Percentiles rank a stretch among this genome's conserved stretches.
phyloP scores from a whole-genome alignment of 2,113 vertebrate species.

The Reinhardtius hippoglossoides region DNA sequence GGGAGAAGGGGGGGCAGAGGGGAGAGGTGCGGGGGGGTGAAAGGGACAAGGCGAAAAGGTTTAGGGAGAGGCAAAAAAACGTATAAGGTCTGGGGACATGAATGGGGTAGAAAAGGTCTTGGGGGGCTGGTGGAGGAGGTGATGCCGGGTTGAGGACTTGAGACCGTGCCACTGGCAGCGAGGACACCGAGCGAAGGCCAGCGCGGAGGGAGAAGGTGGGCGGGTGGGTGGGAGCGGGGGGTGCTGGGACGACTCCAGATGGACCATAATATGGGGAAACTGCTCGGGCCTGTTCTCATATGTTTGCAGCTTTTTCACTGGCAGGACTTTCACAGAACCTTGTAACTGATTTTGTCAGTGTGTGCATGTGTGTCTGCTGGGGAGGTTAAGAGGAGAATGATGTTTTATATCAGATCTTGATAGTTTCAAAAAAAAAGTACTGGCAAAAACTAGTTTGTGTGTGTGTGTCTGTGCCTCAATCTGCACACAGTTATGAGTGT shows the following conservation, averaged over 20 bases:
- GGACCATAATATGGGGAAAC: slow-evolving; percentile 72
- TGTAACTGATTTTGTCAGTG: slow-evolving; percentile 68
- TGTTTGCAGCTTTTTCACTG: slow-evolving; percentile 70
- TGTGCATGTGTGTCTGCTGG: slow-evolving; percentile 47
- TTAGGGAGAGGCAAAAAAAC: slow-evolving; percentile 48
- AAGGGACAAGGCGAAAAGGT: slow-evolving; percentile 64
- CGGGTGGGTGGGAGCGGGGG: slow-evolving; percentile 11
- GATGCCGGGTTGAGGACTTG: slow-evolving; percentile 63
- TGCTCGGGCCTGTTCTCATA: slow-evolving; percentile 72
- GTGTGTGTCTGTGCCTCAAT: slow-evolving; percentile 19
- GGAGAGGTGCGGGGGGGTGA: slow-evolving; percentile 33
- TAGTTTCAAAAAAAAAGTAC: slow-evolving; percentile 36
- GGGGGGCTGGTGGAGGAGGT: slow-evolving; percentile 34
- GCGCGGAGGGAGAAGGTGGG: slow-evolving; percentile 9
- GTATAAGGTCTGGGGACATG: slow-evolving; percentile 61
- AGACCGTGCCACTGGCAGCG: slow-evolving; percentile 61
- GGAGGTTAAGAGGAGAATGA: slow-evolving; percentile 60
- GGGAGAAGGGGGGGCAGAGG: background rate
- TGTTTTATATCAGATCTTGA: slow-evolving; percentile 53
- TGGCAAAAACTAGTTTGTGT: slow-evolving; percentile 24
- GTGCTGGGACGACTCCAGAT: slow-evolving; percentile 66
- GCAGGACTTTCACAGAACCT: slow-evolving; percentile 64
- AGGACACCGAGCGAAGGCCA: slow-evolving; percentile 60
- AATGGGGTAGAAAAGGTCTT: slow-evolving; percentile 55
- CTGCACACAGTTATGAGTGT: slow-evolving; percentile 33